A percentile compares a stretch with the other conserved stretches of the same genome.
Conservation (phyloP, 2,888 invertebrate genomes). For the Pollenia labialis region DNA sequence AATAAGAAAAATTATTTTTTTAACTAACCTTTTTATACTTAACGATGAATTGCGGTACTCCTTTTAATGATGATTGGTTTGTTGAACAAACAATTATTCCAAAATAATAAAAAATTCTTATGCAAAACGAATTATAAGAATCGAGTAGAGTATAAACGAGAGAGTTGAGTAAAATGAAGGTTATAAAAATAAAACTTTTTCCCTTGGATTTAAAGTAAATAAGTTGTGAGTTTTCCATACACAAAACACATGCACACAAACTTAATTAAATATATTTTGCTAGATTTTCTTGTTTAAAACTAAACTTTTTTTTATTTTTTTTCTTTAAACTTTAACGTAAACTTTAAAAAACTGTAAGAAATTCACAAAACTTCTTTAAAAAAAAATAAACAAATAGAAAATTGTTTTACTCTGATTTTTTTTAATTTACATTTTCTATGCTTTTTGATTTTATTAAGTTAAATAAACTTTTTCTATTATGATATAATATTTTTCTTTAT, state of each 20-base stretch:
- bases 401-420: too few relatives aligned
- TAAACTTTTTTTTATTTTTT: not conserved
- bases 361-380: not conserved
- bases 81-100: not conserved
- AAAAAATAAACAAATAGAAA: too few relatives aligned
- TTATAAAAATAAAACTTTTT: slow-evolving; percentile 43
- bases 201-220: not conserved
- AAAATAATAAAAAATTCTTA: slow-evolving; percentile 25
- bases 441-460: too few relatives aligned
- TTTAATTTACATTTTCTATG: too few relatives aligned
- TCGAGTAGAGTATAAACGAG: not conserved
- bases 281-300: not conserved
- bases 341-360: not conserved
- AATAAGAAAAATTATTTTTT: not conserved
- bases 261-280: not conserved
- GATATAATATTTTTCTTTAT: too few relatives aligned
- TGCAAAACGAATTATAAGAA: not conserved
- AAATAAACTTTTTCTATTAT: too few relatives aligned
- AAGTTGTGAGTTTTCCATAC: slow-evolving; percentile 25
- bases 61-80: slow-evolving; percentile 19
- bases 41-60: slow-evolving; percentile 47
- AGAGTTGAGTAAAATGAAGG: slow-evolving; percentile 45
- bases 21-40: slow-evolving; percentile 54
- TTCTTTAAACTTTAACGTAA: slow-evolving; percentile 3
- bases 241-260: slow-evolving; percentile 19